Evolutionary conservation across 2,113 vertebrate genomes (phyloP).

Genomic region (Boleophthalmus pectinirostris): DNA sequence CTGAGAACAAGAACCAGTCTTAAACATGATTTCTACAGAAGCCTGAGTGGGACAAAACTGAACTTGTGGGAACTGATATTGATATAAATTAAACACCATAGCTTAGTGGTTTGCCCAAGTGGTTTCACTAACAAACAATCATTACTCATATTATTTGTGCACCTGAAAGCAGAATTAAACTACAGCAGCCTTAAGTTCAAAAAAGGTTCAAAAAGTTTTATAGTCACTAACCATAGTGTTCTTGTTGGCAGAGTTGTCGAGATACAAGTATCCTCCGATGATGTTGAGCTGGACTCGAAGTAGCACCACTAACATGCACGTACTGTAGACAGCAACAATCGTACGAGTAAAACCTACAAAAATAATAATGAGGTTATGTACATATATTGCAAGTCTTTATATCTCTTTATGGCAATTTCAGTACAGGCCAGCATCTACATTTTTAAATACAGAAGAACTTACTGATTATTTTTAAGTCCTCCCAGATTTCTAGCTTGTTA

Average conservation of each 20-base stretch:
- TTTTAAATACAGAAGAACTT: constrained; percentile 60
- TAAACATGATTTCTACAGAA: neutral
- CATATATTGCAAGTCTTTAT: neutral
- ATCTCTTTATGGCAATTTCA: neutral
- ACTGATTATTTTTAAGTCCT: constrained; percentile 98
- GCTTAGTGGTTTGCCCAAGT: neutral
- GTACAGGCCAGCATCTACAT: neutral
- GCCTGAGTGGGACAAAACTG: neutral
- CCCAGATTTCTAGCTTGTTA: constrained; percentile 98
- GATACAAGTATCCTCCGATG: constrained; percentile 96
- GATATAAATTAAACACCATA: neutral
- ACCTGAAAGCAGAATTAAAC: neutral
- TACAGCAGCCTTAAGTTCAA: no score
- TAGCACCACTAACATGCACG: constrained; percentile 94
- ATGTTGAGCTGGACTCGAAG: constrained; percentile 94
- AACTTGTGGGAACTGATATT: neutral
- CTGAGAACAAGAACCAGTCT: constrained; percentile 58
- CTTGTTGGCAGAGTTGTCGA: constrained; percentile 90
- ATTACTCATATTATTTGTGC: neutral
- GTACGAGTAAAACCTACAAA: constrained; percentile 89
- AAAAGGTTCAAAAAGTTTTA: accelerated
- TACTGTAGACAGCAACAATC: constrained; percentile 92
- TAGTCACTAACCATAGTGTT: constrained; percentile 77
- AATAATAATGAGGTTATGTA: neutral
- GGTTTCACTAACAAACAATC: neutral